Evolutionary conservation across 1,140 invertebrate species (phyloP).

Genomic region (Drosophila gunungcola): DNA sequence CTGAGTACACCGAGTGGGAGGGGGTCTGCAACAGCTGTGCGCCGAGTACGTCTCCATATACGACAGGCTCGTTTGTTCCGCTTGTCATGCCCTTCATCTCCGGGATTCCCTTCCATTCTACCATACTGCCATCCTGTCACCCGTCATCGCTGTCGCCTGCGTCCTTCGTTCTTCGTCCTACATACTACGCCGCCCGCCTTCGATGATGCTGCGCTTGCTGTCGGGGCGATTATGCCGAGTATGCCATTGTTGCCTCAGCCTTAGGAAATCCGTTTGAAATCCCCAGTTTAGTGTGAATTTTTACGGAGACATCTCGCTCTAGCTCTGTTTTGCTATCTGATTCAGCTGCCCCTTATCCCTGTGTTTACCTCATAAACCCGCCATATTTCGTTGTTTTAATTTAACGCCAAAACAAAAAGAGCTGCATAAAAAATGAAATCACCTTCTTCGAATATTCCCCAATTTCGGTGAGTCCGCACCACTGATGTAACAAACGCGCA

Average conservation of each 20-base stretch:
- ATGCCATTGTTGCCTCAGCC: constrained; percentile 73
- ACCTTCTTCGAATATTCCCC: constrained; percentile 24
- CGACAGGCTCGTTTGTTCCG: constrained; percentile 73
- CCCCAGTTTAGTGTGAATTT: constrained; percentile 81
- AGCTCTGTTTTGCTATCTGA: constrained; percentile 13
- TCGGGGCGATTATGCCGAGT: constrained; percentile 73
- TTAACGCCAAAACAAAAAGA: constrained; percentile 56
- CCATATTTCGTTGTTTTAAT: constrained; percentile 69
- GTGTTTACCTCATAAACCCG: constrained; percentile 53
- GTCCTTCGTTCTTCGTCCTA: background rate
- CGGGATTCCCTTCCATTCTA: constrained; percentile 16
- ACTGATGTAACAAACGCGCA: constrained; percentile 51
- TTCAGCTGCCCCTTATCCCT: constrained; percentile 18
- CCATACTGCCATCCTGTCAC: constrained; percentile 22
- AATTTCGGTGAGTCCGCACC: constrained; percentile 1
- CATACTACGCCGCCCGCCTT: constrained; percentile 39
- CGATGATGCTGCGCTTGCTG: constrained; percentile 79
- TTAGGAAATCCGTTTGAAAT: constrained; percentile 77
- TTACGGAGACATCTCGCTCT: constrained; percentile 57
- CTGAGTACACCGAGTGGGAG: constrained; percentile 49
- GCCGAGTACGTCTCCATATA: constrained; percentile 49
- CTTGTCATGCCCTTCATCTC: constrained; percentile 65
- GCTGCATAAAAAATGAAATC: constrained; percentile 20
- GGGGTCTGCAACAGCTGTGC: constrained; percentile 34
- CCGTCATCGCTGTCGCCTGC: constrained; percentile 18